Percentiles rank a stretch among this genome's conserved stretches.
Evolutionary conservation across 2,888 invertebrate species (phyloP).

Genomic region (Salpingus planirostris): DNA sequence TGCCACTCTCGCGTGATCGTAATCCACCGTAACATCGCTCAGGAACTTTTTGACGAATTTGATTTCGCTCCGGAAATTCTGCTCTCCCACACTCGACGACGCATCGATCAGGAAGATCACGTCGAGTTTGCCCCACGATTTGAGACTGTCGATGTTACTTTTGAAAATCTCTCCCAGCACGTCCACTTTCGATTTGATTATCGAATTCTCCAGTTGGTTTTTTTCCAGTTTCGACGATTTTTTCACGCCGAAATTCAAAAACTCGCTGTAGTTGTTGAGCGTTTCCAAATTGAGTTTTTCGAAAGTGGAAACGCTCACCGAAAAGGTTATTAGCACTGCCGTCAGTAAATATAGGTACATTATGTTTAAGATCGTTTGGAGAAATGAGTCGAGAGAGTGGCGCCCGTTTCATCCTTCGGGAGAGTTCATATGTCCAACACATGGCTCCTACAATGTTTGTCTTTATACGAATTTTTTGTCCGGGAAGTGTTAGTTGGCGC

Average conservation of each 20-base stretch:
- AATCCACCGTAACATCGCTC: constrained; percentile 56
- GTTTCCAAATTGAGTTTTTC: constrained; percentile 24
- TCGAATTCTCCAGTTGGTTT: constrained; percentile 33
- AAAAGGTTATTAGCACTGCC: constrained; percentile 5
- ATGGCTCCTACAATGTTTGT: constrained; percentile 12
- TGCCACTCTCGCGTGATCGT: constrained; percentile 53
- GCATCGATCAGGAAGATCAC: constrained; percentile 60
- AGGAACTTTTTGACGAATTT: constrained; percentile 58
- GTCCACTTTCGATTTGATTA: constrained; percentile 46
- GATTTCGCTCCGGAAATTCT: constrained; percentile 57
- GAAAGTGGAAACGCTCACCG: too few species aligned
- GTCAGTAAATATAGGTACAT: too few species aligned
- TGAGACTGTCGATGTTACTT: constrained; percentile 46
- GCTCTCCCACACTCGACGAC: constrained; percentile 58
- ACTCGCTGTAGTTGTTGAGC: constrained; percentile 31
- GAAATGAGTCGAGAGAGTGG: too few species aligned
- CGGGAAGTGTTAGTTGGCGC: too few species aligned
- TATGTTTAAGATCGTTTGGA: too few species aligned
- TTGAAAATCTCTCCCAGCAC: constrained; percentile 48
- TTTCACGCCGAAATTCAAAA: constrained; percentile 37
- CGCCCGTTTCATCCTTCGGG: constrained; percentile 10
- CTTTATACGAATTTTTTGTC: too few species aligned
- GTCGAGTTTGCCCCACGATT: constrained; percentile 43
- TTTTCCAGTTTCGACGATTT: constrained; percentile 29
- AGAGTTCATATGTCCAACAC: constrained; percentile 13